Percentiles rank a stretch among this genome's conserved stretches.
Evolutionary conservation across 64 coral and sea anemone genomes (phyloP).

Genomic region (Actinia equina): DNA sequence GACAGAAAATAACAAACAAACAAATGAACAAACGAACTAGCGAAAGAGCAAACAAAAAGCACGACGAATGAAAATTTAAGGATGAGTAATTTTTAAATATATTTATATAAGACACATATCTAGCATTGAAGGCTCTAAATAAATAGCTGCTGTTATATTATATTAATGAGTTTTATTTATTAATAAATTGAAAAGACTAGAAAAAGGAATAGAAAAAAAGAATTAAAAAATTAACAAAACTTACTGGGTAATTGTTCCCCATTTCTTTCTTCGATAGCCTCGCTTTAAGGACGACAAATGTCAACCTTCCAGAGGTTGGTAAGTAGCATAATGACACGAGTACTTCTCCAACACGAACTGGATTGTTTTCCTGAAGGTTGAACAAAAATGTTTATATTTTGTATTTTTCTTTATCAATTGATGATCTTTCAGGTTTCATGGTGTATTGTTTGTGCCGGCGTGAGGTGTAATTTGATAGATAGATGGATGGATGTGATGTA

Average conservation of each 20-base stretch:
- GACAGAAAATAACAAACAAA: background rate
- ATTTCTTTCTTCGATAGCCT: conserved; percentile 65
- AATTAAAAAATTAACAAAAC: background rate
- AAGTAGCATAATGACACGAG: conserved; percentile 94
- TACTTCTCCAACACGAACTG: conserved; percentile 68
- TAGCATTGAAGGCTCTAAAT: too few relatives aligned
- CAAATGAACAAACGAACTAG: too few relatives aligned
- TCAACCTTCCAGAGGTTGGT: conserved; percentile 91
- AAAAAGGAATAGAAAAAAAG: background rate
- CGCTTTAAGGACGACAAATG: conserved; percentile 94
- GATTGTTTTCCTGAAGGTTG: conserved; percentile 41
- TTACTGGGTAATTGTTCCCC: conserved; percentile 54
- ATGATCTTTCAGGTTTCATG: background rate
- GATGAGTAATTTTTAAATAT: too few relatives aligned
- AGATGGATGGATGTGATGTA: background rate
- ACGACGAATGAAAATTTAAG: too few relatives aligned
- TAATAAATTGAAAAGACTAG: background rate
- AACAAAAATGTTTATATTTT: background rate
- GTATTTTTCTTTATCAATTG: background rate
- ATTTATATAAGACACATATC: too few relatives aligned
- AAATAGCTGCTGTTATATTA: too few relatives aligned
- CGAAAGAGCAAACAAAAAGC: too few relatives aligned
- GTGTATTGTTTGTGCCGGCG: background rate
- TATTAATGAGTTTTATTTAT: too few relatives aligned
- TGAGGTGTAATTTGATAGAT: background rate